These are phyloP conservation scores for Percopsis omiscomaycus DNA, from an alignment of 2,797 vertebrate genomes.

Conservation along the genomic window DNA sequence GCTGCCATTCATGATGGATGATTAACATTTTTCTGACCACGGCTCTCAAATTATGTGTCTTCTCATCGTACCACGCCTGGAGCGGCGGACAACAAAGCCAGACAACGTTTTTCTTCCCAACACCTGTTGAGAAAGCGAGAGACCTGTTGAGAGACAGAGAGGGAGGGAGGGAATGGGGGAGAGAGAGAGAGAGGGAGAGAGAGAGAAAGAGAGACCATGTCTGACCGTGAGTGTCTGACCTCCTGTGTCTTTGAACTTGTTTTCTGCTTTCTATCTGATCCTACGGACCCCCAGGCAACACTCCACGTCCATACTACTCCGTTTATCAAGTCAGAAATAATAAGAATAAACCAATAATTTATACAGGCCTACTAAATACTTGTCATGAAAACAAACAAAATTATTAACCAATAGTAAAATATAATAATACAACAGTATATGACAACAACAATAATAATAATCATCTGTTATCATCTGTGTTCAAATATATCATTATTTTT, in stretches of 20 bases:
- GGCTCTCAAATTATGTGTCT: constrained; percentile 45
- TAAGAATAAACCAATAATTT: no score
- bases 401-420: no score
- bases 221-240: constrained; percentile 53
- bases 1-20: constrained; percentile 35
- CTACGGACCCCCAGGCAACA: constrained; percentile 51
- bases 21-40: constrained; percentile 34
- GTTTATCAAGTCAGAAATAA: constrained; percentile 18
- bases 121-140: constrained; percentile 38
- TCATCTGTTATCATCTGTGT: no score
- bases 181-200: constrained; percentile 11
- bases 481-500: no score
- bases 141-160: background rate
- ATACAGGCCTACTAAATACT: no score
- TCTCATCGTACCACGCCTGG: constrained; percentile 29
- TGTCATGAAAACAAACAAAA: no score
- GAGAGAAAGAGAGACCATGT: constrained; percentile 40
- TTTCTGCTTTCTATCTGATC: constrained; percentile 45
- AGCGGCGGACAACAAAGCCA: constrained; percentile 26
- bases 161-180: background rate
- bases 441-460: no score
- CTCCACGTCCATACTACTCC: constrained; percentile 26
- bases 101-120: constrained; percentile 19
- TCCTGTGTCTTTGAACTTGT: constrained; percentile 40
- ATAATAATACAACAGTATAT: no score